A percentile compares a stretch with the other conserved stretches of the same genome.
These are phyloP conservation scores for Drosophila sordidapex DNA, from an alignment of 2,888 invertebrate genomes.

Conservation along the genomic window DNA sequence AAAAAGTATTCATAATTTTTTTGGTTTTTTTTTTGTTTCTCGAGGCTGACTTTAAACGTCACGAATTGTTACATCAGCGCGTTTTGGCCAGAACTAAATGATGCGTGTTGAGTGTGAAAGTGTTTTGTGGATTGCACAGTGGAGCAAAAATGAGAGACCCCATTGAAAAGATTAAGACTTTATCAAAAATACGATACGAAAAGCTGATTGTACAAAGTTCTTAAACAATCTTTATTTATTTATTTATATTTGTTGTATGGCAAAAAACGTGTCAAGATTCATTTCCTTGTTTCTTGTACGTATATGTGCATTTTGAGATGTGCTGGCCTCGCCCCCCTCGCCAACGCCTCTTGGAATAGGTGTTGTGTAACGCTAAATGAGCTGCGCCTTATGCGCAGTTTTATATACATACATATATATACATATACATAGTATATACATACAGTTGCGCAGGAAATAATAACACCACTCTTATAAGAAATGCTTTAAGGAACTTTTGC, in stretches of 20 bases:
- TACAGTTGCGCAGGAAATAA: background rate
- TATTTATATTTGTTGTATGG: background rate
- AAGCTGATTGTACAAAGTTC: constrained; percentile 1
- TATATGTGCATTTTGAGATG: constrained; percentile 24
- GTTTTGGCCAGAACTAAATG: constrained; percentile 30
- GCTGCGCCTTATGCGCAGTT: constrained; percentile 74
- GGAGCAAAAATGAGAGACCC: constrained; percentile 8
- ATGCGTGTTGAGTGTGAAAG: constrained; percentile 52
- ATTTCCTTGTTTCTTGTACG: constrained; percentile 35
- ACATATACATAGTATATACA: background rate
- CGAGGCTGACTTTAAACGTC: constrained; percentile 40
- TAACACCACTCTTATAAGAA: background rate
- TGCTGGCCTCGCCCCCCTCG: constrained; percentile 4
- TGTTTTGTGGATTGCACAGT: constrained; percentile 41
- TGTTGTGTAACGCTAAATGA: constrained; percentile 66
- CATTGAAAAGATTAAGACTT: background rate
- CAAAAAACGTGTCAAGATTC: constrained; percentile 9
- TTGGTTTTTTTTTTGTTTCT: background rate
- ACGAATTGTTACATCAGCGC: constrained; percentile 59
- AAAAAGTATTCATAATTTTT: background rate
- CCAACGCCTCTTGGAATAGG: constrained; percentile 2
- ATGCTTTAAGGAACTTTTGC: background rate
- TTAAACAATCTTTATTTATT: background rate
- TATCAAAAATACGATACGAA: background rate
- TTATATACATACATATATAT: constrained; percentile 2